Evolutionary conservation across 1,140 invertebrate genomes (phyloP).

Genomic region (Ceratosolen solmsi): DNA sequence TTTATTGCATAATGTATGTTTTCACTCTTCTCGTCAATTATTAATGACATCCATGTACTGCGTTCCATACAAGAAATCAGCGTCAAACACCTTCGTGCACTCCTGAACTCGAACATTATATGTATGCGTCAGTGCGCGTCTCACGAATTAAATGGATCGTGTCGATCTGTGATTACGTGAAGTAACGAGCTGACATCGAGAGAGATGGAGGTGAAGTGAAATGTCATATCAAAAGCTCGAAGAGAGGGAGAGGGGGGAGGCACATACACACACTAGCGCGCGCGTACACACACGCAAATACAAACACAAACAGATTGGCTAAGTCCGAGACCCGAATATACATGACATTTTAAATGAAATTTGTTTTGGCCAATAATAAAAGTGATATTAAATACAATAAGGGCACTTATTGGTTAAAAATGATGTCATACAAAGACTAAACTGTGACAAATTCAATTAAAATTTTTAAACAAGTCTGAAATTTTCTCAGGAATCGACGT

Average conservation of each 20-base stretch:
- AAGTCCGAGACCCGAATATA: background rate
- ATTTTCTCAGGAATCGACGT: no score
- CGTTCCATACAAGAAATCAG: background rate
- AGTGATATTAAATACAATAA: conserved; percentile 9
- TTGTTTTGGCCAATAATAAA: conserved; percentile 19
- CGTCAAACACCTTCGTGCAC: conserved; percentile 17
- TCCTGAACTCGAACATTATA: background rate
- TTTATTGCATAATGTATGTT: background rate
- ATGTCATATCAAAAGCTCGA: no score
- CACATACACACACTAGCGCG: background rate
- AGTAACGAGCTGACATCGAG: background rate
- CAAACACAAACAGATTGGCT: no score
- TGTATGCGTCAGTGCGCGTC: background rate
- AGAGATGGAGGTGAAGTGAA: background rate
- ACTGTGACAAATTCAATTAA: background rate
- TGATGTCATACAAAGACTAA: background rate
- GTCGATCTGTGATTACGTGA: background rate
- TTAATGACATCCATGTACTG: background rate
- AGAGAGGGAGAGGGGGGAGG: background rate
- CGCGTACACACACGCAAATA: no score
- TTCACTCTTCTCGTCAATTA: background rate
- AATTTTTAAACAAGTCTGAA: no score
- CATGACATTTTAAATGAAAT: conserved; percentile 23
- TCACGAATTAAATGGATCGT: background rate
- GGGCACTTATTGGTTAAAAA: background rate